Conservation (phyloP, 2,113 vertebrate species). For the Zapornia atra region DNA sequence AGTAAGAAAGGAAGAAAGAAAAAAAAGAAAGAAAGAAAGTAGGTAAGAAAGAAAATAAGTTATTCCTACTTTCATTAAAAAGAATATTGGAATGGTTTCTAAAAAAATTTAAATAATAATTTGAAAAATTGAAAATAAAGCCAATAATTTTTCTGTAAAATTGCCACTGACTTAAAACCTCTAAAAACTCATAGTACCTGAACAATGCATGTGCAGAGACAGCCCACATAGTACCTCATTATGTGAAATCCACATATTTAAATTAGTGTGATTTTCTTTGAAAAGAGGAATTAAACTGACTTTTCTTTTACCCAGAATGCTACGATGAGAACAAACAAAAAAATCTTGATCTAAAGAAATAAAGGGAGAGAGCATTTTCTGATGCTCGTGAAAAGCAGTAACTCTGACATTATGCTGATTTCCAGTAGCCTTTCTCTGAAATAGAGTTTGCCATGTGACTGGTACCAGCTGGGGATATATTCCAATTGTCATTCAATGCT, state of each 20-base stretch:
- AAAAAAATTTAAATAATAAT: background rate
- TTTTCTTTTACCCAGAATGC: background rate
- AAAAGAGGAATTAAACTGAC: slow-evolving; percentile 17
- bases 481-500: background rate
- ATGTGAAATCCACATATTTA: slow-evolving; percentile 2
- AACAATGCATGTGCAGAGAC: background rate
- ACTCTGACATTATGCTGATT: background rate
- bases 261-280: slow-evolving; percentile 22
- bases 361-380: background rate
- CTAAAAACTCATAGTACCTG: background rate
- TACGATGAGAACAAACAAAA: background rate
- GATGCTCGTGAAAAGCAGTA: background rate
- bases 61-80: background rate
- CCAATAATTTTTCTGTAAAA: background rate
- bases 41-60: background rate
- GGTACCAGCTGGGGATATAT: background rate
- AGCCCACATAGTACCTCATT: background rate
- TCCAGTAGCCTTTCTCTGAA: background rate
- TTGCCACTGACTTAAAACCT: background rate
- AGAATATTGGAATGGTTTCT: background rate
- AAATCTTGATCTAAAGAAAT: background rate
- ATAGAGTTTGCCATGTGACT: background rate
- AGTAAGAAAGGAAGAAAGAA: background rate
- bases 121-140: background rate
- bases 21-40: background rate